A percentile compares a stretch with the other conserved stretches of the same genome.
phyloP scores from a whole-genome alignment of 2,113 vertebrate species.

The Channa maculata region DNA sequence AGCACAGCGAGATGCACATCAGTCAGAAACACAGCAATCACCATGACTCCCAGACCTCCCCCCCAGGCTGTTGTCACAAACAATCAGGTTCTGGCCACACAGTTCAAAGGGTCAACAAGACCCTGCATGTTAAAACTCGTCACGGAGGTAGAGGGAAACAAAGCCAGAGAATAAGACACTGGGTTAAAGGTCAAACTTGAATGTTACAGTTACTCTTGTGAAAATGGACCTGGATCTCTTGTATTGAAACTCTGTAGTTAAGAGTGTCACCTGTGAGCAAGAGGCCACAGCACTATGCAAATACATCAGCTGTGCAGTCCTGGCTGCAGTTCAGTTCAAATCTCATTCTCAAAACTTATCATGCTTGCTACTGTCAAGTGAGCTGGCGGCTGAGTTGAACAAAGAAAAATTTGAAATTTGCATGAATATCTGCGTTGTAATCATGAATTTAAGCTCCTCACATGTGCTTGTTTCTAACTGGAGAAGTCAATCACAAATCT shows the following conservation, averaged over 20 bases:
- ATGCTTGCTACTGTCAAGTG: conserved; percentile 21
- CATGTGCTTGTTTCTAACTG: conserved; percentile 10
- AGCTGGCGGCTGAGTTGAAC: conserved; percentile 16
- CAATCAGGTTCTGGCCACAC: conserved; percentile 50
- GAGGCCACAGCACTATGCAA: conserved; percentile 17
- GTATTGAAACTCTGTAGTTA: neutral
- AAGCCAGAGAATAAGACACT: conserved; percentile 26
- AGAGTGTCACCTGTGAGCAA: conserved; percentile 32
- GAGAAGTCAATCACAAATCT: conserved; percentile 18
- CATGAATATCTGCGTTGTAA: conserved; percentile 16
- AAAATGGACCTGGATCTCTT: conserved; percentile 47
- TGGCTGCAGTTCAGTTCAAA: conserved; percentile 25
- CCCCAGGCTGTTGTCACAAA: conserved; percentile 63
- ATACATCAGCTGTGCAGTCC: conserved; percentile 40
- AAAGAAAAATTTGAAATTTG: conserved; percentile 13
- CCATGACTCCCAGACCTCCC: conserved; percentile 48
- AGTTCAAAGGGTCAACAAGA: conserved; percentile 52
- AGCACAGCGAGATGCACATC: conserved; percentile 28
- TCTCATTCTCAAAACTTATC: conserved; percentile 25
- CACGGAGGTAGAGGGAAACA: conserved; percentile 35
- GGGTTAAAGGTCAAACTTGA: conserved; percentile 59
- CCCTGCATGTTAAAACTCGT: conserved; percentile 59
- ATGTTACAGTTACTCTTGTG: conserved; percentile 62
- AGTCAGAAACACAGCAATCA: conserved; percentile 40
- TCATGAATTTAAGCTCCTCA: conserved; percentile 38